phyloP scores from a whole-genome alignment of 1,140 invertebrate species.

The Saccostrea cuccullata region DNA sequence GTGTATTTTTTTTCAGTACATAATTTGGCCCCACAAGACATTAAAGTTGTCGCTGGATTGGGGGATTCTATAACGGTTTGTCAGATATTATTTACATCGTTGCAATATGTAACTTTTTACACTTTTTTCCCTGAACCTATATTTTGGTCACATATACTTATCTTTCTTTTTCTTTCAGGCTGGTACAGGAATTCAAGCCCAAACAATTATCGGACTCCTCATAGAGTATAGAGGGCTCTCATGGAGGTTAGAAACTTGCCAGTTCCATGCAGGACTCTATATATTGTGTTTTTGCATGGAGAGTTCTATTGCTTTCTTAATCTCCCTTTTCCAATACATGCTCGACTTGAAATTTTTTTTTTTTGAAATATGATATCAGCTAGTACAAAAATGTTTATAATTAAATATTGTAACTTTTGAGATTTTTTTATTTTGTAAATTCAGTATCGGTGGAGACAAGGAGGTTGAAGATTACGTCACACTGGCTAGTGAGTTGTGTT shows the following conservation, averaged over 20 bases:
- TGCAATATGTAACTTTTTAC: too few species aligned
- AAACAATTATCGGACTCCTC: constrained; percentile 55
- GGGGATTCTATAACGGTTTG: constrained; percentile 84
- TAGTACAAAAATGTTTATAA: too few species aligned
- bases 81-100: not conserved
- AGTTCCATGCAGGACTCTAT: not conserved
- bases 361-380: too few species aligned
- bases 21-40: constrained; percentile 85
- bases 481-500: constrained; percentile 52
- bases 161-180: constrained; percentile 45
- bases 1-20: constrained; percentile 78
- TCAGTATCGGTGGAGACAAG: constrained; percentile 58
- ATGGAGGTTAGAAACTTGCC: constrained; percentile 55
- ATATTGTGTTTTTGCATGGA: too few species aligned
- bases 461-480: constrained; percentile 53
- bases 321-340: too few species aligned
- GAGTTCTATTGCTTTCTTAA: too few species aligned
- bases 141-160: too few species aligned
- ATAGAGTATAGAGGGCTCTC: constrained; percentile 59
- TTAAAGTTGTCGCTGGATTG: constrained; percentile 87
- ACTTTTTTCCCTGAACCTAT: too few species aligned
- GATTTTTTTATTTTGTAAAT: not conserved
- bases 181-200: constrained; percentile 56
- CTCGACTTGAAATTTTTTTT: too few species aligned
- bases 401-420: not conserved